Percentiles rank a stretch among this genome's conserved stretches.
phyloP scores from a whole-genome alignment of 2,888 invertebrate genomes.

The Hetaerina titia region DNA sequence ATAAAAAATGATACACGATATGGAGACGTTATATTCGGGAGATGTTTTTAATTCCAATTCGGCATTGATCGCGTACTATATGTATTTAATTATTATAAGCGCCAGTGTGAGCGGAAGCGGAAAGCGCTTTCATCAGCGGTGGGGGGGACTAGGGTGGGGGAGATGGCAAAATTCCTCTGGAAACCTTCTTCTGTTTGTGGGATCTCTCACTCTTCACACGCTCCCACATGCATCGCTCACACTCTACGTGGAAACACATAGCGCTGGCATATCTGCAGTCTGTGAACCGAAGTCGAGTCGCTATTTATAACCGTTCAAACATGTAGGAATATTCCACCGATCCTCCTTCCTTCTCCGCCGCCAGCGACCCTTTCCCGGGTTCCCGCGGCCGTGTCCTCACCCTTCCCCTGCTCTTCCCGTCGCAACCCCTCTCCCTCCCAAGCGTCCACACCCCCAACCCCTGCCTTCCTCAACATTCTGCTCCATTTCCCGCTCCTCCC shows the following conservation, averaged over 20 bases:
- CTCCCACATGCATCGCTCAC: neutral
- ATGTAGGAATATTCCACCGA: conserved; percentile 40
- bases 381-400: neutral
- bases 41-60: neutral
- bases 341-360: neutral
- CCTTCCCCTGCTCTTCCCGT: too few species aligned
- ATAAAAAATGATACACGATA: too few species aligned
- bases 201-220: conserved; percentile 3
- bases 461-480: conserved; percentile 8
- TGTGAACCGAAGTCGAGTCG: conserved; percentile 1
- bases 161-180: neutral
- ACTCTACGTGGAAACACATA: neutral
- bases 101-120: neutral
- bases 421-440: neutral
- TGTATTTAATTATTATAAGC: too few species aligned
- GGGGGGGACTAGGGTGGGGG: neutral
- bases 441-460: too few species aligned
- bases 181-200: neutral
- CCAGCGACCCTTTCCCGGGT: neutral
- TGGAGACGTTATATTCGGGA: neutral
- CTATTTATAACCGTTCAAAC: conserved; percentile 48
- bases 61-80: too few species aligned
- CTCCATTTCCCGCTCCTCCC: neutral
- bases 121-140: neutral
- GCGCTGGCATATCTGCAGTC: neutral